A percentile compares a stretch with the other conserved stretches of the same genome.
Conservation (phyloP, 2,888 invertebrate genomes). For the Alsophila aescularia region DNA sequence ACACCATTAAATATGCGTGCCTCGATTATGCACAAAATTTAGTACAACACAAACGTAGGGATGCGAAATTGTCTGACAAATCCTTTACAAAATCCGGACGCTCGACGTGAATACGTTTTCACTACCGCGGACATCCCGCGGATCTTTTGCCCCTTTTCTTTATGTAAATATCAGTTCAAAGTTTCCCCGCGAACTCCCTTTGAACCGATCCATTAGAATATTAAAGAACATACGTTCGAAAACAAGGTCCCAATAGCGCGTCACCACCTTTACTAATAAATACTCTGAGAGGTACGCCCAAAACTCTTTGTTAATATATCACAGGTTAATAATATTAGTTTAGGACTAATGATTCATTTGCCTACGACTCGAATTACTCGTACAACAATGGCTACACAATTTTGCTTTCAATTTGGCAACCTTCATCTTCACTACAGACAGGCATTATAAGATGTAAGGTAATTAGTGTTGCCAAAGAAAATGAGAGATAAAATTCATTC, state of each 20-base stretch:
- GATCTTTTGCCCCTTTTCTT: slow-evolving; percentile 71
- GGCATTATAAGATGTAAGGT: too few relatives aligned
- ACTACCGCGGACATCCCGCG: too few relatives aligned
- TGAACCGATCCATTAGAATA: slow-evolving; percentile 76
- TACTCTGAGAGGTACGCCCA: slow-evolving; percentile 58
- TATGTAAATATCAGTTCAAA: slow-evolving; percentile 75
- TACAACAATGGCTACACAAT: too few relatives aligned
- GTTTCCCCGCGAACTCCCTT: slow-evolving; percentile 72
- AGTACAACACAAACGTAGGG: slow-evolving; percentile 59
- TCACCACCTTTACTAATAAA: slow-evolving; percentile 39
- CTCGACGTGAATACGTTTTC: slow-evolving; percentile 71
- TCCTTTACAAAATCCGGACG: slow-evolving; percentile 66
- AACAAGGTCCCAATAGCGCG: slow-evolving; percentile 54
- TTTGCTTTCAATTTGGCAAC: too few relatives aligned
- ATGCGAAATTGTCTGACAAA: slow-evolving; percentile 71
- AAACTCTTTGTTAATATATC: too few relatives aligned
- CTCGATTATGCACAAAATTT: slow-evolving; percentile 59
- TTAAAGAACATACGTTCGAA: slow-evolving; percentile 72
- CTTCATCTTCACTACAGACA: too few relatives aligned
- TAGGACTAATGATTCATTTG: too few relatives aligned
- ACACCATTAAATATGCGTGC: slow-evolving; percentile 41
- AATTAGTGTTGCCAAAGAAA: slow-evolving; percentile 18
- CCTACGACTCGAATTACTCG: too few relatives aligned
- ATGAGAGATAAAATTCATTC: slow-evolving; percentile 16
- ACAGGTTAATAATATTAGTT: too few relatives aligned